Base-by-base conservation (phyloP, 2,888 invertebrate genomes). In the Masnerella sp. region DNA sequence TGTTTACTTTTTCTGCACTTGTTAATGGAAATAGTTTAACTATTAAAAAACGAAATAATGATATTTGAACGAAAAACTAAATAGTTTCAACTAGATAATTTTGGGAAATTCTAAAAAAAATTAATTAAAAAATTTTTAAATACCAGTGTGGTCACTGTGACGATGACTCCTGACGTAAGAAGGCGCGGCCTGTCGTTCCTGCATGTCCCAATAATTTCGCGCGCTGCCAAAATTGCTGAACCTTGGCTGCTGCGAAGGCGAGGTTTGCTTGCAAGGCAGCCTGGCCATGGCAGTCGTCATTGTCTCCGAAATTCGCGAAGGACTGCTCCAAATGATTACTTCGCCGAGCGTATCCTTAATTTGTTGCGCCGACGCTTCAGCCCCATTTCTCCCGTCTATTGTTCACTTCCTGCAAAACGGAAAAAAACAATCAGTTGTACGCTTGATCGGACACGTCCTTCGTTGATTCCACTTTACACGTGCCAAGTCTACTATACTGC, bases 261-360 rank as follows among this genome's bases (percentile, higher is more conserved):
- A 82, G 71, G 80, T 81, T 77, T 85, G 84, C 80, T 87, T 87
- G 79, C 85, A 87, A 76, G 87, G 85, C 78, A 87, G 82, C 80
- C 87, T 83, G 52, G 87, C 87, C 87, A 87, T 87, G 78, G 87
- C 84, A 79, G 87, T 85, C 86, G 84, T 87, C 87, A 87, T 87
- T 77, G 76, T 77, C 25, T 74, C 68, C 22, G 34, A 59, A 43
- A 52, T 61, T 65, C 54, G 52, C 34, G 20, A 56, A 61, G 64
- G 30, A 67, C 58, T 61, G 28, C 36, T 47, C 59, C 40, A 42
- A 64, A 54, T 51, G 25, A 64, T 70, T 42, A 65, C 32, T 65
- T 65, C 11, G 56, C 47, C 36, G 32, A 49, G 64, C 52, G 62
- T 52, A 74, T 61, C 61, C 67, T 78, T 75, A 74, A 73, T 80